Percentiles rank a stretch among this genome's conserved stretches.
Conservation (phyloP, 1,140 invertebrate genomes). For the Eueides isabella region DNA sequence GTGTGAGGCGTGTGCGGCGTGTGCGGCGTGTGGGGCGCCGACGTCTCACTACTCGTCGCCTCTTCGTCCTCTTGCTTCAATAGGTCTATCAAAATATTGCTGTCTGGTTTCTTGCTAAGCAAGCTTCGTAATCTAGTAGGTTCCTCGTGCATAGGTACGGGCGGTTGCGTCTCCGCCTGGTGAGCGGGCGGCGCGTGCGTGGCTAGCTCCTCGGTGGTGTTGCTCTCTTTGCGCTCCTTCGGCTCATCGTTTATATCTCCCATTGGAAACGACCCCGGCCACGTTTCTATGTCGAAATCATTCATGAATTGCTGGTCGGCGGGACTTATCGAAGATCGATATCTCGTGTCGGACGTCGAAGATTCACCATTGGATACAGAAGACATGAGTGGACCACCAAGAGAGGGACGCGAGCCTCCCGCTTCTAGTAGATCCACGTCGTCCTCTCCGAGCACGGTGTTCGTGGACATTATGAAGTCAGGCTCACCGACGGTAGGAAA, state of each 20-base stretch:
- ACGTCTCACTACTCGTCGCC: conserved; percentile 80
- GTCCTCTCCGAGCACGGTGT: conserved; percentile 88
- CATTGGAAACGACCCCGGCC: conserved; percentile 59
- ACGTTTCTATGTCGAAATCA: conserved; percentile 84
- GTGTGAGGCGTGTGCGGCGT: conserved; percentile 77
- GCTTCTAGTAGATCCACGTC: conserved; percentile 77
- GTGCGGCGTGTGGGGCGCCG: conserved; percentile 69
- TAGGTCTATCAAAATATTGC: conserved; percentile 87
- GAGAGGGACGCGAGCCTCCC: conserved; percentile 59
- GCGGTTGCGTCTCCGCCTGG: conserved; percentile 67
- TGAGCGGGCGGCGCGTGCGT: conserved; percentile 81
- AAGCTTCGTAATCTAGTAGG: conserved; percentile 86
- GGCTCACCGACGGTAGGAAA: conserved; percentile 88
- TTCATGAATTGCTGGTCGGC: conserved; percentile 66
- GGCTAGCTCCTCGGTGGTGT: conserved; percentile 58
- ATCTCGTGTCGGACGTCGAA: conserved; percentile 54
- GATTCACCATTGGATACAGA: conserved; percentile 85
- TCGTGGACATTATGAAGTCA: conserved; percentile 96
- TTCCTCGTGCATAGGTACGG: conserved; percentile 74
- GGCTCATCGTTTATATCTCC: conserved; percentile 62
- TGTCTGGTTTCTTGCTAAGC: conserved; percentile 82
- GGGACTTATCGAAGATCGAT: conserved; percentile 59
- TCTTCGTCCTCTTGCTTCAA: conserved; percentile 93
- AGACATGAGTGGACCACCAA: conserved; percentile 86
- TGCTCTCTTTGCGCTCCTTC: conserved; percentile 65